Base-by-base conservation (phyloP, 2,797 vertebrate genomes). In the Arrhamphus sclerolepis region DNA sequence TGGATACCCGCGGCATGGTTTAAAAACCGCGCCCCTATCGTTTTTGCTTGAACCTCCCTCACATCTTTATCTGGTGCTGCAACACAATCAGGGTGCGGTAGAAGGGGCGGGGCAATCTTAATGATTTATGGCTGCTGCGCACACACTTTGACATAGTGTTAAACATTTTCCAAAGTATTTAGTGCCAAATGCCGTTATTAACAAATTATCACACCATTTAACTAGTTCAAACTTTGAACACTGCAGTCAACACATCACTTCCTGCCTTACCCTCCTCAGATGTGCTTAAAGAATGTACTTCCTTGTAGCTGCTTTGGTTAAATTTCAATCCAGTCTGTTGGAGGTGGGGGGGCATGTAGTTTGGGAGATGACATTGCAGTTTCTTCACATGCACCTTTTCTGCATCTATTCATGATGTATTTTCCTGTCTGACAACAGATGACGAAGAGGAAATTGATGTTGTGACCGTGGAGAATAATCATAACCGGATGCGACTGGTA, bases 401-500 rank as follows among this genome's bases (percentile, higher is more conserved):
- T 48, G 2, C 52, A 17, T 59, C 18, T 57, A 38, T 41, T 85
- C 40, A 75, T 56, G 24, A 58, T 19, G 70, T 71, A 11, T 70
- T 74, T 55, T 71, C 14, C 24, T 59, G 2, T 89, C 29, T 68
- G n/a, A 62, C 75, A 38, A 46, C 78, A 92, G 91, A 91, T 77
- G 90, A 91, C 5, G 90, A 96, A 0, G 97, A 98, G 67, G 97
- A 98, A 84, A 97, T 98, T 0, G 96, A 98, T 0, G 96, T 98
- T 19, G 97, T 98, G 73, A 97, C 96, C 0, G 95, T 98, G 81
- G 96, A 97, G 83, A 98, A 92, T 87, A 93, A 95, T n/a, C 94
- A 95, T 56, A 97, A 94, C 76, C 92, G 94, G 41, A 55, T 83
- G 21, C 94, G 94, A 20, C 88, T 94, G 5, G 83, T 94, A 17